phyloP scores from a whole-genome alignment of 2,888 invertebrate genomes.

The Drosophila cracens region DNA sequence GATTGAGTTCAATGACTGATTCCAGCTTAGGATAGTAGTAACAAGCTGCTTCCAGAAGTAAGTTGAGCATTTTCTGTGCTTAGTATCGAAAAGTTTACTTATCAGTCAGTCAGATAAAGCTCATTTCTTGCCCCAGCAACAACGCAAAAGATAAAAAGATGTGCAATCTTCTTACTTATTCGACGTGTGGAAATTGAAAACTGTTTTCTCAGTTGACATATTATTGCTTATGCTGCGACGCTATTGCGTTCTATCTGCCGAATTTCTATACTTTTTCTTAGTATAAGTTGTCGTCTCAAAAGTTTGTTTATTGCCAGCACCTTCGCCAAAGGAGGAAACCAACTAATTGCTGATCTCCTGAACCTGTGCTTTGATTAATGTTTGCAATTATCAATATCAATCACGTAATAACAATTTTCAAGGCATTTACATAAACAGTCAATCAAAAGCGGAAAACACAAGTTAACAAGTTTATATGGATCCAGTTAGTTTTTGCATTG shows the following conservation, averaged over 20 bases:
- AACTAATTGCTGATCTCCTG: background rate
- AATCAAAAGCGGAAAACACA: conserved; percentile 50
- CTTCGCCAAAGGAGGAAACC: background rate
- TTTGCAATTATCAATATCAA: background rate
- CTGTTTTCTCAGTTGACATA: background rate
- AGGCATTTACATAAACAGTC: background rate
- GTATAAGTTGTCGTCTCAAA: background rate
- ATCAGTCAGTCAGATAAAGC: background rate
- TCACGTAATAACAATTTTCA: background rate
- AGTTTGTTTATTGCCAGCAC: background rate
- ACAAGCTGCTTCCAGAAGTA: background rate
- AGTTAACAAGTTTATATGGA: background rate
- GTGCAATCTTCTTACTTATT: background rate
- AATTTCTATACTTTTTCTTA: background rate
- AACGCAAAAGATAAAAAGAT: background rate
- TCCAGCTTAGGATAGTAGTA: background rate
- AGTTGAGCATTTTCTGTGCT: background rate
- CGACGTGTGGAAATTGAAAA: background rate
- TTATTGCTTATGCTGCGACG: background rate
- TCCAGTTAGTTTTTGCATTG: conserved; percentile 34
- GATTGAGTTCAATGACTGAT: conserved; percentile 8
- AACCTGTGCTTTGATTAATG: background rate
- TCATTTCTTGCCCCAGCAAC: background rate
- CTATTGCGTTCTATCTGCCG: background rate
- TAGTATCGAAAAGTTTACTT: background rate